Percentiles rank a stretch among this genome's conserved stretches.
Evolutionary conservation across 1,140 invertebrate genomes (phyloP).

Genomic region (Neuroterus valhalla): DNA sequence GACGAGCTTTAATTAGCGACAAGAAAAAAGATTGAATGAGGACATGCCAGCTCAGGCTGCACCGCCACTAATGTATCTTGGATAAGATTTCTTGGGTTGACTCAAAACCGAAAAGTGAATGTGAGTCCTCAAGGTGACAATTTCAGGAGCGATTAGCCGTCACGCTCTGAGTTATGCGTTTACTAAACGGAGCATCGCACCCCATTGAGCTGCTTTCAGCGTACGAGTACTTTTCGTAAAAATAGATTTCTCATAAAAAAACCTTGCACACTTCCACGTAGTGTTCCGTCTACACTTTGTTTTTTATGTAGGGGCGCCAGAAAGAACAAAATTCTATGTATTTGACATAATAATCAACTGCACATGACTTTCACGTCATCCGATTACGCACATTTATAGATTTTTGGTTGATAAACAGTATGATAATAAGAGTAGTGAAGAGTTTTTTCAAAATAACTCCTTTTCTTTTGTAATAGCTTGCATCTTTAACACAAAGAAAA

Average conservation of each 20-base stretch:
- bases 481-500: too few species aligned
- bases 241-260: slow-evolving; percentile 46
- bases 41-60: slow-evolving; percentile 38
- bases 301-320: slow-evolving; percentile 8
- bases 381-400: too few species aligned
- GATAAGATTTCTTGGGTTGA: slow-evolving; percentile 44
- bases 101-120: slow-evolving; percentile 47
- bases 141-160: slow-evolving; percentile 74
- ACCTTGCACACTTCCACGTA: background rate
- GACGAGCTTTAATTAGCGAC: slow-evolving; percentile 54
- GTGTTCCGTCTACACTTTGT: background rate
- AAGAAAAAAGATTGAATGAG: slow-evolving; percentile 48
- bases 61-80: slow-evolving; percentile 53
- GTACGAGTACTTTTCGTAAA: slow-evolving; percentile 46
- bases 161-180: slow-evolving; percentile 70
- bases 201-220: slow-evolving; percentile 46
- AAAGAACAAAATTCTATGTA: too few species aligned
- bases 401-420: too few species aligned
- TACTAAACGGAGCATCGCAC: slow-evolving; percentile 59
- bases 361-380: too few species aligned
- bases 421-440: too few species aligned
- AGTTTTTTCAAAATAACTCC: too few species aligned
- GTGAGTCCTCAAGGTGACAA: slow-evolving; percentile 70
- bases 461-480: too few species aligned
- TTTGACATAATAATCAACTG: too few species aligned